These are phyloP conservation scores for Melolontha melolontha DNA, from an alignment of 2,888 invertebrate genomes.

Conservation along the genomic window DNA sequence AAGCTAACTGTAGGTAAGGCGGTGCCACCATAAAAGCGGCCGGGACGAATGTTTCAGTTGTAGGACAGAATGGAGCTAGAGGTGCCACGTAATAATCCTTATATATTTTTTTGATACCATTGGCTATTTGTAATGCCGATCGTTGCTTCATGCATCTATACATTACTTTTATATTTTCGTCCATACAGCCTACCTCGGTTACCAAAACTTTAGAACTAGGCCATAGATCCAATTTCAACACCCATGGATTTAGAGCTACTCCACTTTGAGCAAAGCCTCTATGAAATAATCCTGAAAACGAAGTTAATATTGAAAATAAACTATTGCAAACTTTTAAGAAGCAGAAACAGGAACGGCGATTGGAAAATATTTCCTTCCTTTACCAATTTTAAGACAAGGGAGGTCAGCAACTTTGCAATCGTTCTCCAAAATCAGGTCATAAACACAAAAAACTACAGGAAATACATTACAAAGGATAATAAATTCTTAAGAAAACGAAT, in stretches of 20 bases:
- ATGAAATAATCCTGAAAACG: conserved; percentile 68
- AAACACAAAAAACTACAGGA: too few relatives aligned
- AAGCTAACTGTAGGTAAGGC: conserved; percentile 71
- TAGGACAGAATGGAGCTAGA: conserved; percentile 77
- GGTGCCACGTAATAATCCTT: conserved; percentile 61
- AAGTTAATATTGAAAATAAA: conserved; percentile 58
- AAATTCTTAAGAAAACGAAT: too few relatives aligned
- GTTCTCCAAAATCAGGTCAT: too few relatives aligned
- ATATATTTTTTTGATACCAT: conserved; percentile 57
- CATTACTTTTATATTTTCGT: conserved; percentile 63
- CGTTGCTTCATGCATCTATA: conserved; percentile 72
- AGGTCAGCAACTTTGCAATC: too few relatives aligned
- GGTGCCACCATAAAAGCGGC: conserved; percentile 70
- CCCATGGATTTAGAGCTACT: conserved; percentile 69
- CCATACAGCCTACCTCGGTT: conserved; percentile 72
- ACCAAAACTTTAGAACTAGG: conserved; percentile 72
- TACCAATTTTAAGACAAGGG: too few relatives aligned
- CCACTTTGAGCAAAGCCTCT: conserved; percentile 77
- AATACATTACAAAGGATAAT: too few relatives aligned
- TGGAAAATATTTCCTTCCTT: too few relatives aligned
- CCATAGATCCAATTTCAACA: conserved; percentile 67
- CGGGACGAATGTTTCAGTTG: conserved; percentile 66
- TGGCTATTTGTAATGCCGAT: conserved; percentile 71
- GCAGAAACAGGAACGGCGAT: too few relatives aligned
- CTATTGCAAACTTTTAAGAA: background rate